Evolutionary conservation across 1,140 invertebrate genomes (phyloP).

Genomic region (Cheumatopsyche charites): DNA sequence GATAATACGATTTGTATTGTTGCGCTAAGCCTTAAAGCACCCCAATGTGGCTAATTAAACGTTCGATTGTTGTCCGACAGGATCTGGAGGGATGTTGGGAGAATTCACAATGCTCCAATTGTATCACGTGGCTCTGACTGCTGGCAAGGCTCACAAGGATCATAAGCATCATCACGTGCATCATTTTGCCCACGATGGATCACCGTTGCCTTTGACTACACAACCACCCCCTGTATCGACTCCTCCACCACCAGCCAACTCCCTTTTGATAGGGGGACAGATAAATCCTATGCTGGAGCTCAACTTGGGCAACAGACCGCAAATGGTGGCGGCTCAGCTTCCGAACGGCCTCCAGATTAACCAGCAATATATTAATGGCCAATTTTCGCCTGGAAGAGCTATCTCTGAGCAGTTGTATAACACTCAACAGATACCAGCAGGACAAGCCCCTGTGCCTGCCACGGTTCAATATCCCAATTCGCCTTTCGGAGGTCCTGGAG

Average conservation of each 20-base stretch:
- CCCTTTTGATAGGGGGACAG: slow-evolving; percentile 70
- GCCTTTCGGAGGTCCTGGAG: slow-evolving; percentile 47
- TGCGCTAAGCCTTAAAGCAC: no score
- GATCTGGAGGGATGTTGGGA: slow-evolving; percentile 71
- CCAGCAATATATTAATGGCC: slow-evolving; percentile 67
- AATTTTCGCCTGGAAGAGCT: slow-evolving; percentile 62
- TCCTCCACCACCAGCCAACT: slow-evolving; percentile 63
- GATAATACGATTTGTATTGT: no score
- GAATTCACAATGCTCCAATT: slow-evolving; percentile 80
- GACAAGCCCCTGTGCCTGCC: slow-evolving; percentile 1
- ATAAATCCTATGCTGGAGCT: slow-evolving; percentile 66
- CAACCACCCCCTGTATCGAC: slow-evolving; percentile 63
- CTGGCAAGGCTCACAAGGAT: slow-evolving; percentile 81
- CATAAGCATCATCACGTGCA: slow-evolving; percentile 85
- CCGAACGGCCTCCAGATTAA: slow-evolving; percentile 59
- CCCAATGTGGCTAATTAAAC: no score
- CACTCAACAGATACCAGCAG: slow-evolving; percentile 29
- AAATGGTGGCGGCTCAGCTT: slow-evolving; percentile 58
- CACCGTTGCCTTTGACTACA: slow-evolving; percentile 62
- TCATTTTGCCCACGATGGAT: slow-evolving; percentile 75
- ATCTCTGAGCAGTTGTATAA: slow-evolving; percentile 64
- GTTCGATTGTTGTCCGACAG: slow-evolving; percentile 52
- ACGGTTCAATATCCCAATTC: slow-evolving; percentile 8
- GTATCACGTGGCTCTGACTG: slow-evolving; percentile 77
- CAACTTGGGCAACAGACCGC: slow-evolving; percentile 60